Base-by-base conservation (phyloP, 2,113 vertebrate genomes). In the Halcyon malimbica region DNA sequence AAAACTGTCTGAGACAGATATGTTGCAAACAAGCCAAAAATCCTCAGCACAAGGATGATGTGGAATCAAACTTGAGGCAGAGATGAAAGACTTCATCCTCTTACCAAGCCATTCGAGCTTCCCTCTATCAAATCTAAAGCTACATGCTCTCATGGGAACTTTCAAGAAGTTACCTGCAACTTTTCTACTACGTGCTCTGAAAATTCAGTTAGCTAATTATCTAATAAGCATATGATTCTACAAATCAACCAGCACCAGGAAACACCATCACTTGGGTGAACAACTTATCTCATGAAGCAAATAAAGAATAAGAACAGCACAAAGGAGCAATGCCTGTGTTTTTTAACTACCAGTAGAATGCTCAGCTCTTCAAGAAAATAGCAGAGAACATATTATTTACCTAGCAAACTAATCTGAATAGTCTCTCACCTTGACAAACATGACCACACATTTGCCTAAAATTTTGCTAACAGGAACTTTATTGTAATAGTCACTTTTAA, bases 401-500 rank as follows among this genome's bases (percentile, higher is more conserved):
- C 71, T 56, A 79, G 89, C 10, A 37, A 46, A 81, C 56, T 6
- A 86, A 8, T 48, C 29, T 33, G 37, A 71, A 80, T 2, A 93
- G 44, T 86, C 68, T 94, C 95, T 98, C 97, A 99, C 99, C 99
- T 99, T 99, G 71, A 99, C 99, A 98, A 99, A 99, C 99, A 99
- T 99, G 92, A 99, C 99, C 54, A 99, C 99, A 94, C 99, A 99
- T 98, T 99, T 99, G 76, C 99, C 99, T 94, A 99, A 97, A 96
- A 99, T 99, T 98, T 99, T 99, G 98, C 97, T 99, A 97, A 99
- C 98, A 6, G 99, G 99, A 96, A 99, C 98, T 98, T 99, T 99
- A 98, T 99, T 99, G 95, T 99, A 99, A 96, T 99, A 99, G 95
- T 99, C 99, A n/a, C 99, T 99, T 97, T 99, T 99, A 96, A 99